Evolutionary conservation across 2,113 vertebrate species (phyloP).

Genomic region (Siphamia tubifer): DNA sequence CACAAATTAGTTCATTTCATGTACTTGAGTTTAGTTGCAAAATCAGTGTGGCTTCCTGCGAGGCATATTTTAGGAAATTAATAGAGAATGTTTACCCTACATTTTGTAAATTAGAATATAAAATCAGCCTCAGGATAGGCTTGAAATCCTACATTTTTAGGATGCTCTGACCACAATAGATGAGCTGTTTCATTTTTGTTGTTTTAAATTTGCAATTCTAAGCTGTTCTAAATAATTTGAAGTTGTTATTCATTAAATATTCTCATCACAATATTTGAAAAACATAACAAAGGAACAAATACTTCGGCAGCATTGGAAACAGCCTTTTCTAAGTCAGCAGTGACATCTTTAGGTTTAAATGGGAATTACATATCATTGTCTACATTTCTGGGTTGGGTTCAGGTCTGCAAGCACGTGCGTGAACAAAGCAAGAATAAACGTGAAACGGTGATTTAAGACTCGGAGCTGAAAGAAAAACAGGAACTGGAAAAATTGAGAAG

Average conservation of each 20-base stretch:
- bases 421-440: not conserved
- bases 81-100: not conserved
- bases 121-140: not conserved
- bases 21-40: not conserved
- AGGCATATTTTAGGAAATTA: constrained; percentile 1
- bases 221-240: not conserved
- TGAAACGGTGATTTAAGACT: too few species aligned
- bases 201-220: not conserved
- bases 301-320: not conserved
- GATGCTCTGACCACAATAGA: too few species aligned
- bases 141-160: too few species aligned
- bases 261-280: not conserved
- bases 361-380: not conserved
- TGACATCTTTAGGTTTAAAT: constrained; percentile 48
- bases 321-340: constrained; percentile 47
- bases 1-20: constrained; percentile 10
- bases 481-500: too few species aligned
- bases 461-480: too few species aligned
- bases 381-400: not conserved
- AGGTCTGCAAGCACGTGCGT: not conserved
- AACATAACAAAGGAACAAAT: constrained; percentile 7
- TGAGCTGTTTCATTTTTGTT: not conserved
- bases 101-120: too few species aligned
- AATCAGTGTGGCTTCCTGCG: not conserved
- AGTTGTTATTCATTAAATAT: constrained; percentile 10